Percentiles rank a stretch among this genome's conserved stretches.
phyloP scores from a whole-genome alignment of 2,888 invertebrate genomes.

The Lamproptera curius region DNA sequence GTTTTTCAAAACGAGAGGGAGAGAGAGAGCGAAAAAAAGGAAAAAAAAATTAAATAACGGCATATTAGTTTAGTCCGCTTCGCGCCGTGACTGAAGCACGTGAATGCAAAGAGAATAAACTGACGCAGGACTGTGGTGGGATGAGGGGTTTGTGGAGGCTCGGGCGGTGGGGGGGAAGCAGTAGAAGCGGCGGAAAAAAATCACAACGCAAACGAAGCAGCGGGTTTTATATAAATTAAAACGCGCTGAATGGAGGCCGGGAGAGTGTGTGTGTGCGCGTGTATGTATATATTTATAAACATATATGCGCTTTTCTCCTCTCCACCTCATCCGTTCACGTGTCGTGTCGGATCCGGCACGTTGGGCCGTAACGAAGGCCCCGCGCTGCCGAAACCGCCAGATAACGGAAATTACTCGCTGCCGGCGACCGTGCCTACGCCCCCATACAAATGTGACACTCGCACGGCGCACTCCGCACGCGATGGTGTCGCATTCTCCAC shows the following conservation, averaged over 20 bases:
- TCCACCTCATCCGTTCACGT: too few species aligned
- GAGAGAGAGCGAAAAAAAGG: background rate
- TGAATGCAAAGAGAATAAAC: constrained; percentile 19
- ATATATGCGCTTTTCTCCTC: background rate
- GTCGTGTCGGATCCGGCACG: constrained; percentile 32
- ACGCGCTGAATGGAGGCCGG: constrained; percentile 31
- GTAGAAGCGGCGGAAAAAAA: constrained; percentile 18
- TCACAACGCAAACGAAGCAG: constrained; percentile 26
- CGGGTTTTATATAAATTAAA: constrained; percentile 36
- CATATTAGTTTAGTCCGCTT: constrained; percentile 18
- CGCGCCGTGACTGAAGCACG: constrained; percentile 9
- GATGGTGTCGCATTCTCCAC: too few species aligned
- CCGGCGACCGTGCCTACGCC: constrained; percentile 29
- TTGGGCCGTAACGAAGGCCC: constrained; percentile 32
- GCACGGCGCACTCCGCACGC: constrained; percentile 17
- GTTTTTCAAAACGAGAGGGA: constrained; percentile 1
- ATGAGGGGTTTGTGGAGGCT: background rate
- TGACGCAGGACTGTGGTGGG: too few species aligned
- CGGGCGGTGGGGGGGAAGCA: too few species aligned
- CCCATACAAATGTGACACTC: constrained; percentile 37
- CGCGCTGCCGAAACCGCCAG: constrained; percentile 31
- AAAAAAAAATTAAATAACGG: constrained; percentile 14
- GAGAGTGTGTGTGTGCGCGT: constrained; percentile 26
- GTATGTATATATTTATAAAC: constrained; percentile 31
- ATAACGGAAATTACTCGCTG: constrained; percentile 39